phyloP scores from a whole-genome alignment of 2,113 vertebrate genomes.

The Pipa parva region DNA sequence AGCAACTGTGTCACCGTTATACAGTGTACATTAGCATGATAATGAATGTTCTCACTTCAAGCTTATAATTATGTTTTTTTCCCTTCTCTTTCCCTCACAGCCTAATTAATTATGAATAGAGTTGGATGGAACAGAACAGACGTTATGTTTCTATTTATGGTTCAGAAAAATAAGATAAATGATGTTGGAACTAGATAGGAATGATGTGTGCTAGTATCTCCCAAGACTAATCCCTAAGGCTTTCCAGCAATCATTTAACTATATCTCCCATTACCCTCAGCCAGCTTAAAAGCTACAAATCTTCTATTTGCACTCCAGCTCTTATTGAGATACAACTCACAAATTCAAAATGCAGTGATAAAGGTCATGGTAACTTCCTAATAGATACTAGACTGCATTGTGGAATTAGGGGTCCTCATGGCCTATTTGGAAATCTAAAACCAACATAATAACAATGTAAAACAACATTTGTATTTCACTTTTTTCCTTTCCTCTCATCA shows the following conservation, averaged over 20 bases:
- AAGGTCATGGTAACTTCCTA: too few relatives aligned
- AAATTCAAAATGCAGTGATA: too few relatives aligned
- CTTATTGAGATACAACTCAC: too few relatives aligned
- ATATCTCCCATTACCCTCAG: too few relatives aligned
- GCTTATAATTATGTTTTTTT: conserved; percentile 66
- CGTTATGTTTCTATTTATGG: conserved; percentile 54
- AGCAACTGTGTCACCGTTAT: conserved; percentile 39
- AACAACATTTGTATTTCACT: too few relatives aligned
- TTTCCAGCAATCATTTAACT: too few relatives aligned
- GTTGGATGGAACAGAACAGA: conserved; percentile 44
- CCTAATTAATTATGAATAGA: conserved; percentile 66
- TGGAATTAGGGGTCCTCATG: too few relatives aligned
- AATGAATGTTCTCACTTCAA: conserved; percentile 66
- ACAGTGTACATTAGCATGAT: conserved; percentile 61
- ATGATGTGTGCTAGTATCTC: conserved; percentile 3
- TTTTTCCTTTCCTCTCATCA: too few relatives aligned
- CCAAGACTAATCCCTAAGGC: neutral
- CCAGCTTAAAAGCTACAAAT: neutral
- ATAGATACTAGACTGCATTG: too few relatives aligned
- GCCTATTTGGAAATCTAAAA: too few relatives aligned
- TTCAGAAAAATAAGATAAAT: conserved; percentile 45
- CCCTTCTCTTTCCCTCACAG: conserved; percentile 49
- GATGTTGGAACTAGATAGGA: conserved; percentile 13
- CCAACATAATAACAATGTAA: too few relatives aligned
- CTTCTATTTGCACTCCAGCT: conserved; percentile 5